A percentile compares a stretch with the other conserved stretches of the same genome.
These are phyloP conservation scores for Clarias magur DNA, from an alignment of 2,113 vertebrate genomes.

Conservation along the genomic window DNA sequence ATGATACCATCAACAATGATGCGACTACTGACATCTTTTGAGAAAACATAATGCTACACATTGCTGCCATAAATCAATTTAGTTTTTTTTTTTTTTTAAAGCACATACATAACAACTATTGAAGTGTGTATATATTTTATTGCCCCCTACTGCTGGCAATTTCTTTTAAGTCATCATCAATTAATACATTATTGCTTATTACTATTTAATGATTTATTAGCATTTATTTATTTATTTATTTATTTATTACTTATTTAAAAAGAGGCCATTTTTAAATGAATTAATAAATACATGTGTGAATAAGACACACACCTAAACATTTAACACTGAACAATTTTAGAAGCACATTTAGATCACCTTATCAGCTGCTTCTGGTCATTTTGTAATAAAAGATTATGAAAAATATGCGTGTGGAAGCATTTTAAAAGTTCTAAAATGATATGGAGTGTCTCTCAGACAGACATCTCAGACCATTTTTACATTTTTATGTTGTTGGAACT, in stretches of 20 bases:
- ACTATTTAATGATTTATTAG: background rate
- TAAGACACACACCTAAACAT: background rate
- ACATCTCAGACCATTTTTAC: background rate
- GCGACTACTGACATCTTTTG: no score
- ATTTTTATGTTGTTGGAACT: background rate
- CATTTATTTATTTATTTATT: background rate
- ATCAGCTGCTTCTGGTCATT: background rate
- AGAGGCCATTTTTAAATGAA: background rate
- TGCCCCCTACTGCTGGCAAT: background rate
- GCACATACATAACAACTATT: no score
- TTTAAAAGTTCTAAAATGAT: background rate
- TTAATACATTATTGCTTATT: background rate
- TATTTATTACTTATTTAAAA: background rate
- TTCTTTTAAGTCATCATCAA: background rate
- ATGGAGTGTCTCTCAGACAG: background rate
- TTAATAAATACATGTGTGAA: background rate
- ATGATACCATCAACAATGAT: no score
- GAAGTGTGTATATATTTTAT: no score
- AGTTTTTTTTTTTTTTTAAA: no score
- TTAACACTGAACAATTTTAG: background rate
- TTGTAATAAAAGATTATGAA: background rate
- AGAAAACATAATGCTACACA: no score
- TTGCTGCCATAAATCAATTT: no score
- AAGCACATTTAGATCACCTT: background rate
- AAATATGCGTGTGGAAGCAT: background rate